Evolutionary conservation across 92 coral and sea anemone genomes (phyloP).

Genomic region (Nematostella vectensis): DNA sequence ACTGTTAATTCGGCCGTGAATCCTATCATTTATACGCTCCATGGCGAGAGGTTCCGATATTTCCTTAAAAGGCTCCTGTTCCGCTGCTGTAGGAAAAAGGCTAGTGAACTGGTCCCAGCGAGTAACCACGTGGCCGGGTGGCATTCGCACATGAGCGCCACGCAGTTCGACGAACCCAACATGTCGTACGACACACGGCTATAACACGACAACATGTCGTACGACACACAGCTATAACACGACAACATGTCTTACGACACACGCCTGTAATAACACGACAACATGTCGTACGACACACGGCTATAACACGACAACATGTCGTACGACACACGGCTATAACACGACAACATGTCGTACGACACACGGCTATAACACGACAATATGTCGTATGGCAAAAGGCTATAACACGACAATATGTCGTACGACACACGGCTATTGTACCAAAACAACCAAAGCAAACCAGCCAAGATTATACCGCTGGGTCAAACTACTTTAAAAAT

Average conservation of each 20-base stretch:
- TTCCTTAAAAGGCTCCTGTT: conserved; percentile 13
- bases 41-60: conserved; percentile 36
- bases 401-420: background rate
- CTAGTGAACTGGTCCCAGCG: background rate
- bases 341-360: too few species aligned
- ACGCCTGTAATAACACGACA: too few species aligned
- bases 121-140: background rate
- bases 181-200: background rate
- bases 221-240: too few species aligned
- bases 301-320: background rate
- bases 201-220: background rate
- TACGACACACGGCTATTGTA: too few species aligned
- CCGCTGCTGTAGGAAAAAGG: conserved; percentile 12
- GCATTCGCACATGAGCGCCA: conserved; percentile 1
- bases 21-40: conserved; percentile 49
- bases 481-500: too few species aligned
- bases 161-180: background rate
- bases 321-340: too few species aligned
- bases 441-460: too few species aligned
- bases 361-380: too few species aligned
- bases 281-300: background rate
- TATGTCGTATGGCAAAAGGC: background rate
- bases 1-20: conserved; percentile 53
- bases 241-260: too few species aligned
- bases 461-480: too few species aligned